Base-by-base conservation (phyloP, 2,113 vertebrate genomes). In the Rhinopomastus cyanomelas region DNA sequence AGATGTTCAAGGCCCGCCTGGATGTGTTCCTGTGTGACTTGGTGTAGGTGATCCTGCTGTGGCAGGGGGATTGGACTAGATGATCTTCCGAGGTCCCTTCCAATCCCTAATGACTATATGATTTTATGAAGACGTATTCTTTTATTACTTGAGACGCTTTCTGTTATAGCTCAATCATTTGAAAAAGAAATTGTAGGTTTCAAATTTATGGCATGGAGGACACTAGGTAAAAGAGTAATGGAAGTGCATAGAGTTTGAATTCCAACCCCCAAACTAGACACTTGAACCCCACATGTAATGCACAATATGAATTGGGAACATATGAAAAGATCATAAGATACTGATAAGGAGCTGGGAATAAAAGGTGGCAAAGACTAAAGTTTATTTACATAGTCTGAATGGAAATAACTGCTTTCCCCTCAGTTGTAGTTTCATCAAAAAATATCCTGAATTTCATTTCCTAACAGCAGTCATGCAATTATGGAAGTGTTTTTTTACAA, bases 101-200 rank as follows among this genome's bases (percentile, higher is more conserved):
- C 39, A 42, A 42, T 42, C 39, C 39, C 39, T 42, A 42, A 42
- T 42, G 39, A 42, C 15, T 42, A 12, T 42, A 42, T 42, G 39
- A 42, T 42, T 42, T 15, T 42, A 12, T 42, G 15, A 12, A 12
- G 11, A 42, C 39, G 39, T 30, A 60, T 46, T 37, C 37, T 44
- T 49, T 11, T 52, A 64, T 85, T 92, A 94, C 60, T 44, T 82
- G 73, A 95, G 59, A 92, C 85, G n/a, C 7, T 46, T 94, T 91
- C 53, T 89, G 30, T 57, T 59, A 52, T 46, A 89, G 59, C 15
- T 87, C 72, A 86, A 89, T 61, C 79, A 92, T 71, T 79, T 25
- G 16, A 87, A 91, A 84, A 85, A 37, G 39, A 90, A 95, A 86
- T 79, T 15, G 60, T 36, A 93, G 46, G 64, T 62, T 73, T 66